A percentile compares a stretch with the other conserved stretches of the same genome.
These are phyloP conservation scores for Lepilemur ruficaudatus DNA, from an alignment of 2,797 vertebrate species.

Conservation along the genomic window DNA sequence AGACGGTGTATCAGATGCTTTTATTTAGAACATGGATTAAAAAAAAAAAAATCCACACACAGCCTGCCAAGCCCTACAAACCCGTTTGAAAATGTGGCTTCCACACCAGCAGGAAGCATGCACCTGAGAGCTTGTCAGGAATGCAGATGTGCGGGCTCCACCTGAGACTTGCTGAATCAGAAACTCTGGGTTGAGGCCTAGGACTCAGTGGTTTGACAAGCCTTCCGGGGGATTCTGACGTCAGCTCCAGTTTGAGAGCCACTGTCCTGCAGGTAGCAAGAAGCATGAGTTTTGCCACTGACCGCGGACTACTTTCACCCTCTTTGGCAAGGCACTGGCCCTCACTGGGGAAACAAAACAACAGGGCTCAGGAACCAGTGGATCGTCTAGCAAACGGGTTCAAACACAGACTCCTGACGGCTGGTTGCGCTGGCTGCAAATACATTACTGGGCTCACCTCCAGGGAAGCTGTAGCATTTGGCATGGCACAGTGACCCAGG, in stretches of 20 bases:
- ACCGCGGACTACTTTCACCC: background rate
- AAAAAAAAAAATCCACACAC: background rate
- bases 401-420: background rate
- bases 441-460: background rate
- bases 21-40: slow-evolving; percentile 61
- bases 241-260: background rate
- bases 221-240: background rate
- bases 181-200: background rate
- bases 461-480: background rate
- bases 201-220: background rate
- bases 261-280: background rate
- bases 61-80: background rate
- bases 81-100: background rate
- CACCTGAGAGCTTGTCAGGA: background rate
- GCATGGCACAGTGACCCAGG: background rate
- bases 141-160: background rate
- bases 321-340: background rate
- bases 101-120: background rate
- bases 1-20: slow-evolving; percentile 63
- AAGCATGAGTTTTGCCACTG: background rate
- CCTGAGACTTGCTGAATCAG: background rate
- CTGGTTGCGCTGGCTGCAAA: background rate
- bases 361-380: too few relatives aligned
- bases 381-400: background rate
- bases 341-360: background rate